Evolutionary conservation across 2,888 invertebrate species (phyloP).

Genomic region (Tiliacea aurago): DNA sequence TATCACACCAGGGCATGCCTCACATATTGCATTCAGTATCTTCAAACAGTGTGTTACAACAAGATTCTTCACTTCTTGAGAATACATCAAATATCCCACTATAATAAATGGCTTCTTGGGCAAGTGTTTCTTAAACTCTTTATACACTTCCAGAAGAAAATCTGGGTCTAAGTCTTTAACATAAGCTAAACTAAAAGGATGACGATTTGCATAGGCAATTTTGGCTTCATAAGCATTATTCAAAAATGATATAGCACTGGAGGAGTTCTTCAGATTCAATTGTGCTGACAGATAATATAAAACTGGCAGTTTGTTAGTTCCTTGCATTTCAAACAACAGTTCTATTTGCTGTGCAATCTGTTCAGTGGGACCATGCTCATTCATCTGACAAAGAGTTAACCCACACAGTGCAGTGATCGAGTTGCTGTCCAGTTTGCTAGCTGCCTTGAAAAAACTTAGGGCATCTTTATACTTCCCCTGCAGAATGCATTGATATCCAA

Average conservation of each 20-base stretch:
- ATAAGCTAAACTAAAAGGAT: conserved; percentile 94
- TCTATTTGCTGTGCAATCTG: conserved; percentile 96
- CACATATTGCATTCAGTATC: conserved; percentile 93
- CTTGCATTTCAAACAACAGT: conserved; percentile 95
- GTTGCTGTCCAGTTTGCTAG: conserved; percentile 96
- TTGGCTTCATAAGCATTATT: conserved; percentile 91
- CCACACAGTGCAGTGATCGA: conserved; percentile 95
- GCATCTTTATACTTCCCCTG: conserved; percentile 95
- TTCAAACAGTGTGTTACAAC: conserved; percentile 90
- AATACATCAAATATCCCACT: conserved; percentile 83
- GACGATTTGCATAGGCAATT: conserved; percentile 78
- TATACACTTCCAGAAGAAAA: conserved; percentile 94
- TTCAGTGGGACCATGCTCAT: conserved; percentile 93
- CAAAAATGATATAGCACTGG: conserved; percentile 90
- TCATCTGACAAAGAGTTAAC: conserved; percentile 95
- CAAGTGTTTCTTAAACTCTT: conserved; percentile 94
- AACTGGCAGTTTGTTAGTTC: conserved; percentile 92
- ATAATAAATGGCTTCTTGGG: conserved; percentile 91
- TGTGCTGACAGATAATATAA: conserved; percentile 93
- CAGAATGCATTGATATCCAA: conserved; percentile 95
- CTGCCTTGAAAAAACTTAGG: conserved; percentile 94
- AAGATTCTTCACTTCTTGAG: conserved; percentile 86
- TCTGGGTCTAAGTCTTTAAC: conserved; percentile 95
- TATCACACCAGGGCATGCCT: conserved; percentile 95
- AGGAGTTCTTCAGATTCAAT: conserved; percentile 88